Evolutionary conservation across 2,113 vertebrate species (phyloP).

Genomic region (Sarotherodon lohbergeri): DNA sequence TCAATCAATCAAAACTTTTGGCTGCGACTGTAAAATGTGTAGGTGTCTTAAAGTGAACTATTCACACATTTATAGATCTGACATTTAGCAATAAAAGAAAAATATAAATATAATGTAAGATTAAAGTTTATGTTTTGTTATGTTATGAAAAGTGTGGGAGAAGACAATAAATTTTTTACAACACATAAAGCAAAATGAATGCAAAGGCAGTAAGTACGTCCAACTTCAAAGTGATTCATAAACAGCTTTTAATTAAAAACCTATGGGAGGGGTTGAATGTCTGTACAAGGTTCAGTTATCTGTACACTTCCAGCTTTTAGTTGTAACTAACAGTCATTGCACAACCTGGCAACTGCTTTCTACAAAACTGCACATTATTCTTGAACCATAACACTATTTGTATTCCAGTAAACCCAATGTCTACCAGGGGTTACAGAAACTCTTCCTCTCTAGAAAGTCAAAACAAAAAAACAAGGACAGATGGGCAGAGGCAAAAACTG

Average conservation of each 20-base stretch:
- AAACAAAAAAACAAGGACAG: neutral
- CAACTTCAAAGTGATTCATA: neutral
- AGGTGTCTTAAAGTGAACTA: neutral
- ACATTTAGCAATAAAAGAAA: neutral
- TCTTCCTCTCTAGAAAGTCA: neutral
- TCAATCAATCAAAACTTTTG: neutral
- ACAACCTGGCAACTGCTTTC: neutral
- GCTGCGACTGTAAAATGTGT: fast-evolving
- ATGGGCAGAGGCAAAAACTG: neutral
- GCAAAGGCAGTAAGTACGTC: neutral
- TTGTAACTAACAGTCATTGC: neutral
- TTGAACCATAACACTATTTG: neutral
- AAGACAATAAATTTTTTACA: neutral
- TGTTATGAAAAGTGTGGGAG: neutral
- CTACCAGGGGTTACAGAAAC: neutral
- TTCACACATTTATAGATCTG: neutral
- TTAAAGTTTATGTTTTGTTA: neutral
- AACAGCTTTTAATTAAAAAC: neutral
- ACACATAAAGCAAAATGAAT: neutral
- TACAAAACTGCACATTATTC: neutral
- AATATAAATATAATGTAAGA: neutral
- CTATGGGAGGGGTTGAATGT: fast-evolving
- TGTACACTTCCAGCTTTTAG: neutral
- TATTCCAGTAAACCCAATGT: neutral
- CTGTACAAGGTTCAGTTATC: neutral